Evolutionary conservation across 2,113 vertebrate genomes (phyloP).

Genomic region (Bufo gargarizans): DNA sequence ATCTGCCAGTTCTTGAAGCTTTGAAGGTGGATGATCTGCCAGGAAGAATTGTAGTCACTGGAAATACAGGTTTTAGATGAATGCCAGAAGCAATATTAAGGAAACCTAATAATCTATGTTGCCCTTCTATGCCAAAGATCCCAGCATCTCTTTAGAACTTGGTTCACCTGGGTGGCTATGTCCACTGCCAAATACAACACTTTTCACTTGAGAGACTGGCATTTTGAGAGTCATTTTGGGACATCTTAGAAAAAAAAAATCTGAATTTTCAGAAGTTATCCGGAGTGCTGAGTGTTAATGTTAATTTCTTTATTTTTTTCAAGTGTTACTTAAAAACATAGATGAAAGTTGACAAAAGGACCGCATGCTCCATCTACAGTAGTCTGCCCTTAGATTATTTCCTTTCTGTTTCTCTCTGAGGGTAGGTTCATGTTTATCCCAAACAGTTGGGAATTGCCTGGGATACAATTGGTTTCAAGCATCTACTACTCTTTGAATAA

Average conservation of each 20-base stretch:
- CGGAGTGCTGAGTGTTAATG: not conserved
- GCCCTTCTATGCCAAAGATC: not conserved
- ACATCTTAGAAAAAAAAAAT: not conserved
- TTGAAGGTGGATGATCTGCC: conserved; percentile 30
- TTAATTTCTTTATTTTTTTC: not conserved
- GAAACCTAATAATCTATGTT: not conserved
- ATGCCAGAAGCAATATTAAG: conserved; percentile 27
- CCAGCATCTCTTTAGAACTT: too few relatives aligned
- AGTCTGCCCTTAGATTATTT: too few relatives aligned
- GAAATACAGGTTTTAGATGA: not conserved
- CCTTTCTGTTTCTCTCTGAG: too few relatives aligned
- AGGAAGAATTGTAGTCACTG: not conserved
- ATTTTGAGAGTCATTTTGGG: not conserved
- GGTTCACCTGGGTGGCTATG: not conserved
- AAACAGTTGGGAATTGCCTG: too few relatives aligned
- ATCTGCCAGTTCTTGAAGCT: conserved; percentile 9
- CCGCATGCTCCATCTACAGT: too few relatives aligned
- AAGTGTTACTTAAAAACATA: not conserved
- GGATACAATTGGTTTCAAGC: too few relatives aligned
- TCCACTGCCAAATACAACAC: not conserved
- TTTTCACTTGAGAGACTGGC: not conserved
- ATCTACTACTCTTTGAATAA: too few relatives aligned
- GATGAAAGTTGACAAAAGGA: too few relatives aligned
- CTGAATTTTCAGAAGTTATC: not conserved
- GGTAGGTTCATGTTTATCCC: too few relatives aligned